Percentiles rank a stretch among this genome's conserved stretches.
phyloP scores from a whole-genome alignment of 2,797 vertebrate species.

The Tenualosa thibaudeaui region DNA sequence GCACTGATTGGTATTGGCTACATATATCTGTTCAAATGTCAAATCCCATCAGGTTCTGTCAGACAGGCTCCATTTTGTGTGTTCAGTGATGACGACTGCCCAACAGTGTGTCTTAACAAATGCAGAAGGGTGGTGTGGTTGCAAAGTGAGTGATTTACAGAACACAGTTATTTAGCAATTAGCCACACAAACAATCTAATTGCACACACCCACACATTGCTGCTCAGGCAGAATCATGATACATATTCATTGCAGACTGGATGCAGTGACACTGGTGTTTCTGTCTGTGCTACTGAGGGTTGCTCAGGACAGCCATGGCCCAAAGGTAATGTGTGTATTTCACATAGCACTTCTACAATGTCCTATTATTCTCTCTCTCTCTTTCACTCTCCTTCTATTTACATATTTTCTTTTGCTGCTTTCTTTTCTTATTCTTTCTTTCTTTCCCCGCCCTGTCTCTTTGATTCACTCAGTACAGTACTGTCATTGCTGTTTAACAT shows the following conservation, averaged over 20 bases:
- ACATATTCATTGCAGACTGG: not conserved
- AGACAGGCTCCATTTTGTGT: not conserved
- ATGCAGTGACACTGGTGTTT: not conserved
- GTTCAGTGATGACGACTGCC: not conserved
- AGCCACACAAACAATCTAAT: not conserved
- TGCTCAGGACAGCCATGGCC: slow-evolving; percentile 11
- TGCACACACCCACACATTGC: not conserved
- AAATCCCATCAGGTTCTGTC: slow-evolving; percentile 26
- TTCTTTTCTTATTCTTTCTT: not conserved
- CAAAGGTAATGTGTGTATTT: not conserved
- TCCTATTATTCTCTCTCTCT: not conserved
- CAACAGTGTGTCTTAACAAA: not conserved
- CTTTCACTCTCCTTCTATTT: not conserved
- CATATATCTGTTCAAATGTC: slow-evolving; percentile 24
- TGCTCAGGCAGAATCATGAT: not conserved
- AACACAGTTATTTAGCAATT: slow-evolving; percentile 8
- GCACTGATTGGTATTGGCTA: slow-evolving; percentile 25
- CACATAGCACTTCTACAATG: not conserved
- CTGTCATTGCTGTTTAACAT: not conserved
- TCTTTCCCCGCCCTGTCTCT: not conserved
- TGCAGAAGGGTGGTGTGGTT: not conserved
- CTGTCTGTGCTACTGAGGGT: slow-evolving; percentile 24
- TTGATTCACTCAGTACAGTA: not conserved
- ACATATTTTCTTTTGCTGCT: not conserved
- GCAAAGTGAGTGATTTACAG: slow-evolving; percentile 8